Conservation (phyloP, 2,888 invertebrate species). For the Lamellibrachia columna region DNA sequence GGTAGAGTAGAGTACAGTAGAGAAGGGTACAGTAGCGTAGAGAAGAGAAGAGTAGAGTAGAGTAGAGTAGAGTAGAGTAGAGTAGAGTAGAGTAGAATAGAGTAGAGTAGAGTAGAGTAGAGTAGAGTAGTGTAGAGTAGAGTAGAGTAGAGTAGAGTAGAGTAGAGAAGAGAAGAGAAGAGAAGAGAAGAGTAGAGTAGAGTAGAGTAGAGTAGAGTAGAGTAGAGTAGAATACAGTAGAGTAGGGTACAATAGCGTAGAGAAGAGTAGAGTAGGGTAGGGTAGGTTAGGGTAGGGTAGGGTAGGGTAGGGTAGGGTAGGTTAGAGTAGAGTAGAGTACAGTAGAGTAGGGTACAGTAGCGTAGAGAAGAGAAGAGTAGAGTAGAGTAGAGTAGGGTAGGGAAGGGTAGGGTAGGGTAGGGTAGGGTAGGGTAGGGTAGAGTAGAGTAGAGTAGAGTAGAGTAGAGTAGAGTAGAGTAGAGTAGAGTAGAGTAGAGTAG, state of each 20-base stretch:
- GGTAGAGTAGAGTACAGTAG: constrained; percentile 8
- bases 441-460: neutral
- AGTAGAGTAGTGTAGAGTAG: neutral
- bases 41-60: constrained; percentile 17
- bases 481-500: neutral
- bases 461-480: no score
- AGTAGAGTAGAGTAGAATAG: constrained; percentile 24
- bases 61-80: constrained; percentile 2
- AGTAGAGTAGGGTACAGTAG: no score
- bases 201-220: constrained; percentile 1
- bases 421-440: neutral
- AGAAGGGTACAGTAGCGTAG: neutral
- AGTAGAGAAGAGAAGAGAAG: neutral
- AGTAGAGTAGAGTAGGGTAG: neutral
- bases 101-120: constrained; percentile 36
- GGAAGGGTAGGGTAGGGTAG: neutral
- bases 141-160: neutral
- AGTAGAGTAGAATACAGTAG: no score
- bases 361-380: neutral
- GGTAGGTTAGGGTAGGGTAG: no score
- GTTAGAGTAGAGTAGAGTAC: no score
- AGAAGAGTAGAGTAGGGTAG: no score
- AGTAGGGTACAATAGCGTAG: no score
- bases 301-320: no score
- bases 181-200: neutral